Evolutionary conservation across 2,113 vertebrate species (phyloP).

Genomic region (Dicaeum eximium): DNA sequence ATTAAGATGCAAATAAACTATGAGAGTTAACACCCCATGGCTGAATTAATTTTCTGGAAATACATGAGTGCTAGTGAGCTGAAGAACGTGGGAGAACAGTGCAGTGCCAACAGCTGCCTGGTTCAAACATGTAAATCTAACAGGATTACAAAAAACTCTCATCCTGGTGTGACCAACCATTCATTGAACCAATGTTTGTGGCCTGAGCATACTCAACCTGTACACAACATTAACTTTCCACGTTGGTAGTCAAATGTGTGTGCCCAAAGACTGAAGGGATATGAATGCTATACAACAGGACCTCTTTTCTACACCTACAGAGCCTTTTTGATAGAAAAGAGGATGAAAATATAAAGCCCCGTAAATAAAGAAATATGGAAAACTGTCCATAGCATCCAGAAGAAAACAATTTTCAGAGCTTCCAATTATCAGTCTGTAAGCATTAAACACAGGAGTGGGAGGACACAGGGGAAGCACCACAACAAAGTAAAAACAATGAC

Average conservation of each 20-base stretch:
- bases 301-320: background rate
- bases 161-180: background rate
- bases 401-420: background rate
- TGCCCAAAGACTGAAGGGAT: background rate
- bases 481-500: background rate
- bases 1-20: background rate
- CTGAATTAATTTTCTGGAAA: background rate
- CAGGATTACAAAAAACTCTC: background rate
- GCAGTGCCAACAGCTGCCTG: background rate
- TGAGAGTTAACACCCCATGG: background rate
- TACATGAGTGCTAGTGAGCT: background rate
- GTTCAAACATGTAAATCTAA: background rate
- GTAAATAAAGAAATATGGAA: background rate
- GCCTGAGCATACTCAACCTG: background rate
- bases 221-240: background rate
- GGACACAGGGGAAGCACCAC: background rate
- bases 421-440: background rate
- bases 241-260: background rate
- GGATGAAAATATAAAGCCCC: background rate
- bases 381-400: background rate
- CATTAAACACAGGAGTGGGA: background rate
- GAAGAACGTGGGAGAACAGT: background rate
- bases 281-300: background rate
- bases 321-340: background rate
- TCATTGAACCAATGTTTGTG: background rate